Evolutionary conservation across 2,113 vertebrate species (phyloP), one percentile per base, ranked within the genome.

Genomic region (Pimephales promelas): DNA sequence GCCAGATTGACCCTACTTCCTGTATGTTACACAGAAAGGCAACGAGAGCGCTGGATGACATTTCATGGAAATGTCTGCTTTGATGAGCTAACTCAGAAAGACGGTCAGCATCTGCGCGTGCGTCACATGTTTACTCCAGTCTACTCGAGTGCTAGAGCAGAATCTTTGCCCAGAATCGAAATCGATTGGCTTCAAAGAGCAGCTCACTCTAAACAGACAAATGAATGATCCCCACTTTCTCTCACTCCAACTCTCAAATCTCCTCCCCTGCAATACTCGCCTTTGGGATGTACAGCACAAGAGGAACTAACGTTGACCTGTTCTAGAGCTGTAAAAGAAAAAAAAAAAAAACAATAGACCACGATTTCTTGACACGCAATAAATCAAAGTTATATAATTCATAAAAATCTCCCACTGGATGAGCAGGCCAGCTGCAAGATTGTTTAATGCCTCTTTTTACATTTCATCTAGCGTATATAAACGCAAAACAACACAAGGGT

Each of bases 371-470:
- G 49, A 81, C 34, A 45, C 20, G 72, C 56, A 56, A 78, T 87
- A 85, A 87, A 85, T 87, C 87, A 86, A n/a, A 78, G 79, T 77
- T 85, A 83, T 70, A 64, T 76, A 82, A 81, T 82, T 86, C 85
- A 75, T 28, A 86, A 76, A 73, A 82, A 70, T 84, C 61, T 81
- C 84, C 82, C 75, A 20, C 36, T 20, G 45, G 83, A 82, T 79
- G 72, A 79, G 74, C 62, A 77, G 79, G 77, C 82, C 75, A 83
- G 84, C 82, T 59, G 49, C 61, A 47, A 71, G 71, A 54, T 79
- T 86, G 87, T 86, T 88, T 87, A 87, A 85, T 87, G 71, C 81
- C 49, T 80, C 77, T 73, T 54, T 59, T 49, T 71, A 68, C 49
- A 80, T 86, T 84, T 88, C 75, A 87, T 88, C 86, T 88, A 57